These are phyloP conservation scores for Danio rerio DNA, from an alignment of 2,113 vertebrate species.

Conservation along the genomic window DNA sequence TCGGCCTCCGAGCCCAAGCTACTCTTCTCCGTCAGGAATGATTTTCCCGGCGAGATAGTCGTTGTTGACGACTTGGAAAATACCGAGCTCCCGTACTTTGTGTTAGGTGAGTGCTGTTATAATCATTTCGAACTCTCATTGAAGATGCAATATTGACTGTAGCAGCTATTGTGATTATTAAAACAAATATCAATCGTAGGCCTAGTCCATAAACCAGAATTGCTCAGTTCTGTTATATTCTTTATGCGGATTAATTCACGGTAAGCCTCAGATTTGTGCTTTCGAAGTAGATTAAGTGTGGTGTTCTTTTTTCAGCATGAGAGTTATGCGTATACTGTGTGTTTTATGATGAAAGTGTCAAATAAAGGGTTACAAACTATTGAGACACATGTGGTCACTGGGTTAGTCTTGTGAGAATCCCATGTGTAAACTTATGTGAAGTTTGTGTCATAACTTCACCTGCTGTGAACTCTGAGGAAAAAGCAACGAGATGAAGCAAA, in stretches of 20 bases:
- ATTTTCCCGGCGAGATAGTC: constrained; percentile 96
- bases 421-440: background rate
- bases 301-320: background rate
- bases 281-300: background rate
- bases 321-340: background rate
- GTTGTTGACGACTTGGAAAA: constrained; percentile 98
- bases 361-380: background rate
- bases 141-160: background rate
- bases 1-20: constrained; percentile 99
- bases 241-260: background rate
- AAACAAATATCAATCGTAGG: background rate
- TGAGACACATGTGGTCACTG: background rate
- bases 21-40: constrained; percentile 96
- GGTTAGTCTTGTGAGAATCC: background rate
- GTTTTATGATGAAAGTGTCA: background rate
- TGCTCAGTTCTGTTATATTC: background rate
- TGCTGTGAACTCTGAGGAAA: background rate
- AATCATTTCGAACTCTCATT: background rate
- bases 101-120: constrained; percentile 81
- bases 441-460: background rate
- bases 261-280: background rate
- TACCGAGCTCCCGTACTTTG: constrained; percentile 97
- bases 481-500: background rate
- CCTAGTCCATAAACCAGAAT: constrained; percentile 20
- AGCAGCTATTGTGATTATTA: background rate